Evolutionary conservation across 2,888 invertebrate species (phyloP).

Genomic region (Lasioglossum morio): DNA sequence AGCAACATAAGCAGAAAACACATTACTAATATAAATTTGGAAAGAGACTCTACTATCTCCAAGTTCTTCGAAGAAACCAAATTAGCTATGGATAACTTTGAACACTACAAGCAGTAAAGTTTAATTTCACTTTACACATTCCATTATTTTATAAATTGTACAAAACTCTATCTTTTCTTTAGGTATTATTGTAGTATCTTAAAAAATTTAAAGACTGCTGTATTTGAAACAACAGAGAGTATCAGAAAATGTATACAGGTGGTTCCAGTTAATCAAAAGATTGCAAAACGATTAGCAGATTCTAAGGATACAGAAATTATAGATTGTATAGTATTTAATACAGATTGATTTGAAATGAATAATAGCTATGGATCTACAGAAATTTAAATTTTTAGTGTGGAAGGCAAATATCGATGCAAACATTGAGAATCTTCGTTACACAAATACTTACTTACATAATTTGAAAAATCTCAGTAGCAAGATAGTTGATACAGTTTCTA

Average conservation of each 20-base stretch:
- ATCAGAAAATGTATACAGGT: slow-evolving; percentile 14
- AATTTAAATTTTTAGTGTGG: slow-evolving; percentile 57
- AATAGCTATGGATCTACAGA: background rate
- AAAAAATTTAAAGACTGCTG: slow-evolving; percentile 13
- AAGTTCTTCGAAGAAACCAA: background rate
- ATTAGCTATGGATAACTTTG: background rate
- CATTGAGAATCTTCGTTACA: slow-evolving; percentile 22
- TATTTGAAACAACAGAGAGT: slow-evolving; percentile 44
- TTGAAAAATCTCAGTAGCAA: slow-evolving; percentile 13
- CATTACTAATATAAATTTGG: slow-evolving; percentile 33
- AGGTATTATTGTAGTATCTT: slow-evolving; percentile 34
- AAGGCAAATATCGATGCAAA: slow-evolving; percentile 28
- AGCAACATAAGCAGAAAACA: slow-evolving; percentile 26
- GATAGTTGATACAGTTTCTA: slow-evolving; percentile 27
- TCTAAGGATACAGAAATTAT: slow-evolving; percentile 47
- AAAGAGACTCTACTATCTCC: background rate
- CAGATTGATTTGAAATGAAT: background rate
- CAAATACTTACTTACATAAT: slow-evolving; percentile 18
- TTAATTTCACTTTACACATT: background rate
- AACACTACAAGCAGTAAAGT: slow-evolving; percentile 45
- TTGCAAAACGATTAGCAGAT: slow-evolving; percentile 39
- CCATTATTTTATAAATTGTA: background rate
- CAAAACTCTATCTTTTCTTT: slow-evolving; percentile 29
- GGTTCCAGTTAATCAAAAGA: slow-evolving; percentile 1
- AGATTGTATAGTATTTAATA: slow-evolving; percentile 34